These are phyloP conservation scores for Hylaeus volcanicus DNA, from an alignment of 1,140 invertebrate species.

Conservation along the genomic window DNA sequence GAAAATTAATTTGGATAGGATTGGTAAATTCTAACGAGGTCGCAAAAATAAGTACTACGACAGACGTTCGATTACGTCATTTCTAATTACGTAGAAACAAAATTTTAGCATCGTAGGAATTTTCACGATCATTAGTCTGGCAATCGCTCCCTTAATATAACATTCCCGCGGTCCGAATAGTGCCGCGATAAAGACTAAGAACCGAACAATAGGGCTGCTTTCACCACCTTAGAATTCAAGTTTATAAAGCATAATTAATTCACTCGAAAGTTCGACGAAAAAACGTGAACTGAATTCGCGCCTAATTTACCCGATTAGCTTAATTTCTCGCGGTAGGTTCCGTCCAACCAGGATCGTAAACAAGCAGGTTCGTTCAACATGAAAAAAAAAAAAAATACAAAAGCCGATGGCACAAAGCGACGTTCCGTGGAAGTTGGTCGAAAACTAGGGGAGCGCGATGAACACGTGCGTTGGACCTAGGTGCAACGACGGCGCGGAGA, in stretches of 20 bases:
- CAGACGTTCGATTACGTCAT: no score
- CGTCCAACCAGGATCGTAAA: slow-evolving; percentile 7
- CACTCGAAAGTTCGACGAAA: background rate
- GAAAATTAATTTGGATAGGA: no score
- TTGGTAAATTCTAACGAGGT: no score
- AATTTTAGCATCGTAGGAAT: no score
- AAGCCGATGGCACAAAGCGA: slow-evolving; percentile 1
- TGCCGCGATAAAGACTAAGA: no score
- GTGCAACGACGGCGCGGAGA: background rate
- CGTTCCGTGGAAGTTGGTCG: background rate
- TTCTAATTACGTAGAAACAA: no score
- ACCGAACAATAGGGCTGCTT: no score
- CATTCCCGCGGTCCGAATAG: no score
- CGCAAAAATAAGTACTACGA: no score
- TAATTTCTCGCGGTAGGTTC: background rate
- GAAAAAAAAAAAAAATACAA: background rate
- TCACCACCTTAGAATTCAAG: no score
- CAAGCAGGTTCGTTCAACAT: background rate
- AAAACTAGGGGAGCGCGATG: background rate
- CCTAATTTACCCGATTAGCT: background rate
- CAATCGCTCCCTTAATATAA: no score
- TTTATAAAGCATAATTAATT: background rate
- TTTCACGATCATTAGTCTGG: no score
- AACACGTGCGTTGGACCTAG: background rate
- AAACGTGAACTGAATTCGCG: background rate